These are phyloP conservation scores for Gambusia affinis DNA, from an alignment of 2,113 vertebrate genomes.

Conservation along the genomic window DNA sequence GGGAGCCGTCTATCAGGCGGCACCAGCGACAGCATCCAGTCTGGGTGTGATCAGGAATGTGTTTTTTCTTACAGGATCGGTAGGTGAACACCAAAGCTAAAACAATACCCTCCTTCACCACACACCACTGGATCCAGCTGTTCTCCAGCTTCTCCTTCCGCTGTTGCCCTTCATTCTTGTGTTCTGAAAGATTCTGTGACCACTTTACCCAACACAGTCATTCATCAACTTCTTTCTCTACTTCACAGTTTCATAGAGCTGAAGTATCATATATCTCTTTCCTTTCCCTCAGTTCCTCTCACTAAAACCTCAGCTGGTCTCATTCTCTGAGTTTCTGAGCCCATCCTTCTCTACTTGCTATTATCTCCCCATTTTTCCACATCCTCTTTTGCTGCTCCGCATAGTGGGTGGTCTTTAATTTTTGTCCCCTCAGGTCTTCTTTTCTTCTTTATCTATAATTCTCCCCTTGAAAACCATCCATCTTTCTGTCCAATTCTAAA, in stretches of 20 bases:
- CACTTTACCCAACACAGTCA: constrained; percentile 27
- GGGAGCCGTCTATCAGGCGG: constrained; percentile 59
- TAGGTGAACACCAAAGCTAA: constrained; percentile 49
- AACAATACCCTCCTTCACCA: constrained; percentile 63
- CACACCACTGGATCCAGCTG: constrained; percentile 58
- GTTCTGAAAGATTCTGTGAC: constrained; percentile 4
- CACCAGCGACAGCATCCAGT: constrained; percentile 46
- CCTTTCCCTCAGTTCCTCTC: constrained; percentile 1
- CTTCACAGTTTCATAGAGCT: constrained; percentile 23
- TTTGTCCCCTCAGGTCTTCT: constrained; percentile 3
- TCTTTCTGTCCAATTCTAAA: neutral
- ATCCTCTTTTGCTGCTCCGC: constrained; percentile 10
- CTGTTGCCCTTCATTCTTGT: constrained; percentile 26
- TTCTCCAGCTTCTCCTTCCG: constrained; percentile 16
- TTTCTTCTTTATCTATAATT: constrained; percentile 13
- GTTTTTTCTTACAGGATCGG: constrained; percentile 38
- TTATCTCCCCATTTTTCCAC: constrained; percentile 8
- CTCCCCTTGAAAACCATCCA: constrained; percentile 16
- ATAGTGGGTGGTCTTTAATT: constrained; percentile 8
- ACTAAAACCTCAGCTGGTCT: constrained; percentile 26
- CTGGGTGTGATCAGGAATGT: constrained; percentile 35
- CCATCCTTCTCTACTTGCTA: constrained; percentile 7
- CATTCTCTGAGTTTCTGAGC: neutral
- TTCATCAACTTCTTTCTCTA: constrained; percentile 14
- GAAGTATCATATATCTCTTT: constrained; percentile 29